Percentiles rank a stretch among this genome's conserved stretches.
These are phyloP conservation scores for Caenorhabditis wallacei DNA, from an alignment of 2,888 invertebrate species.

Conservation along the genomic window DNA sequence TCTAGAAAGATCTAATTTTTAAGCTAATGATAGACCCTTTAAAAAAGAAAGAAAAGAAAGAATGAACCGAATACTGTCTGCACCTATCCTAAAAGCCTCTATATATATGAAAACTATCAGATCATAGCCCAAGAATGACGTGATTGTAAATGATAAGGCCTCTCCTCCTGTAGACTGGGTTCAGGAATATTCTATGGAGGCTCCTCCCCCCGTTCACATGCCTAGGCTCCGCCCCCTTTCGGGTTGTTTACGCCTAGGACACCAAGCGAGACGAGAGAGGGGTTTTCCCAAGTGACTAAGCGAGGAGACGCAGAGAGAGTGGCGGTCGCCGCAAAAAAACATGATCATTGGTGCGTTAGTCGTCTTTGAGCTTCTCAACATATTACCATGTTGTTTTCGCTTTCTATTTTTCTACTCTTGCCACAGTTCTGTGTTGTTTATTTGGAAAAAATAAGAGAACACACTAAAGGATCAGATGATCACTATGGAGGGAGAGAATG, in stretches of 20 bases:
- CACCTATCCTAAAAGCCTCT: constrained; percentile 11
- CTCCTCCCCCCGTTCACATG: constrained; percentile 17
- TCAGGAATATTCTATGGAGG: constrained; percentile 25
- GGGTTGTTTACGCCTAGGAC: neutral
- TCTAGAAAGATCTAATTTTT: neutral
- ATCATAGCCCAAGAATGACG: constrained; percentile 27
- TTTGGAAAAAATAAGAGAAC: constrained; percentile 14
- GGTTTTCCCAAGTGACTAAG: constrained; percentile 34
- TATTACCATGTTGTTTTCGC: constrained; percentile 39
- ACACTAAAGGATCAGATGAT: constrained; percentile 28
- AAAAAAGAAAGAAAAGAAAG: neutral
- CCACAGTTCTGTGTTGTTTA: constrained; percentile 5
- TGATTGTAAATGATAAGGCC: neutral
- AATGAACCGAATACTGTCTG: neutral
- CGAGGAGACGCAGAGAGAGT: constrained; percentile 28
- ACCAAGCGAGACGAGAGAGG: constrained; percentile 4
- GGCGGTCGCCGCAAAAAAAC: constrained; percentile 24
- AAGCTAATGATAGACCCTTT: neutral
- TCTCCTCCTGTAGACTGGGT: neutral
- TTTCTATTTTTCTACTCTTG: constrained; percentile 28
- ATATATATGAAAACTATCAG: constrained; percentile 8
- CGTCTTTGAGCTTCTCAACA: constrained; percentile 35
- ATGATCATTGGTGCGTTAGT: constrained; percentile 53
- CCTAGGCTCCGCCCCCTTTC: constrained; percentile 19
- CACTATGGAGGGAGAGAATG: neutral